Evolutionary conservation across 2,113 vertebrate species (phyloP).

Genomic region (Microcebus lehilahytsara): DNA sequence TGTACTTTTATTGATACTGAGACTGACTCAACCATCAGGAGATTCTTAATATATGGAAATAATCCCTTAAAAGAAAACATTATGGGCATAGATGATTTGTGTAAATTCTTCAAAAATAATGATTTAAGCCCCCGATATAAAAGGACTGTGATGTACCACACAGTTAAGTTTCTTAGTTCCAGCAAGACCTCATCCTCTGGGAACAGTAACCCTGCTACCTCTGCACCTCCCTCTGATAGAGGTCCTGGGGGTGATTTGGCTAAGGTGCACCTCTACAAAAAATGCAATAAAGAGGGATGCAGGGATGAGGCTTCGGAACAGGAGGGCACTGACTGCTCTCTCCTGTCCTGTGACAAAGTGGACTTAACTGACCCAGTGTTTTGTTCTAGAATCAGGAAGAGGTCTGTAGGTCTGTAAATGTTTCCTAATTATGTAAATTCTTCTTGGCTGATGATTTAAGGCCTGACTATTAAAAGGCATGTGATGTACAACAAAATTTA

Average conservation of each 20-base stretch:
- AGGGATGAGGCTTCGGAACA: neutral
- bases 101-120: neutral
- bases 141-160: neutral
- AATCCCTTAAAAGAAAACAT: slow-evolving; percentile 14
- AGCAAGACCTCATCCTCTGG: neutral
- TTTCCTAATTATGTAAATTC: neutral
- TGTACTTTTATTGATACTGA: neutral
- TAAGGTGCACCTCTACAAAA: neutral
- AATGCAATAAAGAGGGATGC: neutral
- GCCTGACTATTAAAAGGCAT: neutral
- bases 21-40: neutral
- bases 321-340: neutral
- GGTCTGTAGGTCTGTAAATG: neutral
- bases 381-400: neutral
- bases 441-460: neutral
- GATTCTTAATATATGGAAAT: neutral
- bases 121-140: neutral
- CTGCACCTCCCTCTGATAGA: neutral
- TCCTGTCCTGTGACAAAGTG: neutral
- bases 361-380: neutral
- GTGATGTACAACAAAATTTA: neutral
- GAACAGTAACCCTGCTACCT: neutral
- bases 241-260: neutral
- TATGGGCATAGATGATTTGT: neutral
- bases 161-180: neutral